Base-by-base conservation (phyloP, 2,113 vertebrate species). In the Sinocyclocheilus anophthalmus region DNA sequence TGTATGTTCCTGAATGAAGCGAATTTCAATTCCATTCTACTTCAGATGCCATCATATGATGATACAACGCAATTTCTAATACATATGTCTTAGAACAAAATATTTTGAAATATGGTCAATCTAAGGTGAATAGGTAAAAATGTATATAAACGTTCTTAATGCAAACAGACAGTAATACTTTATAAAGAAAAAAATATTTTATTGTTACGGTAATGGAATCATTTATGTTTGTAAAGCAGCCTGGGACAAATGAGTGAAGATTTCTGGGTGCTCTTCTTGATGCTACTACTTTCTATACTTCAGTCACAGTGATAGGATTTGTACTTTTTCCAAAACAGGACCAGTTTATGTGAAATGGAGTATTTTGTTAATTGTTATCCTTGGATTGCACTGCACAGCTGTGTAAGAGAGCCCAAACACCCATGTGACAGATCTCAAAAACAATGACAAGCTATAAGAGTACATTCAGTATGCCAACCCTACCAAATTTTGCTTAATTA, bases 401-500 rank as follows among this genome's bases (percentile, higher is more conserved):
- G 61, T 45, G 72, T 84, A 63, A 72, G 63, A 85, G 30, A 85
- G 83, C 67, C 65, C 73, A 53, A 79, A 85, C 73, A 77, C 57
- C 50, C 59, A 80, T 70, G 24, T 81, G 59, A 42, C 67, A 24
- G 26, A 73, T 82, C 26, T 76, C 48, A n/a, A 65, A 67, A 85
- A 83, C 78, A 89, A 89, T 89, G 85, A 90, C 75, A 87, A 86
- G 63, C 82, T 80, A 85, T 20, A 67, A 77, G 86, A 85, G 63
- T 85, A 90, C 91, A 90, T 90, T 91, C 90, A 90, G 59, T 79
- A 84, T 78, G 82, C 59, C 42, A 84, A 86, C 33, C 84, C 76
- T 78, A 79, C 48, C 70, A 76, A 37, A 39, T 73, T 75, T 48
- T 26, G 45, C 30, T 88, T 59, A 78, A 1, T 57, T 63, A 53